A percentile compares a stretch with the other conserved stretches of the same genome.
Evolutionary conservation across 2,888 invertebrate genomes (phyloP).

Genomic region (Stenoptilia bipunctidactyla): DNA sequence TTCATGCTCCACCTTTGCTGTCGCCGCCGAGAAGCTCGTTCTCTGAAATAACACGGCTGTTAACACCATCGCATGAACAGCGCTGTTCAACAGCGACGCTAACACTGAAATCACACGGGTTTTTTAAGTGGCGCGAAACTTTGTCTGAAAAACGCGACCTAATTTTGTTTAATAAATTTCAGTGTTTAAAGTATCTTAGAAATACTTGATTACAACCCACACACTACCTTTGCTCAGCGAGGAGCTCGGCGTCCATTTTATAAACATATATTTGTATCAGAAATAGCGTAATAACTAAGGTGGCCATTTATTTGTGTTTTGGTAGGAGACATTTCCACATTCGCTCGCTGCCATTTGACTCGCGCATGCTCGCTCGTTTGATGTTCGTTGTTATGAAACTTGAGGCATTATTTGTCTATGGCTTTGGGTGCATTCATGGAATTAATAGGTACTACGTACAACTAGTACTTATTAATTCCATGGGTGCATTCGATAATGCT

Average conservation of each 20-base stretch:
- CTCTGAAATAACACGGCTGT: constrained; percentile 39
- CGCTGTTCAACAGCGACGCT: no score
- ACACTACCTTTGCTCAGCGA: constrained; percentile 38
- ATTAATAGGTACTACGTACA: no score
- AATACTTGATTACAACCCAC: constrained; percentile 4
- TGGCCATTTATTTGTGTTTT: constrained; percentile 70
- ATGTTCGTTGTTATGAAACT: constrained; percentile 3
- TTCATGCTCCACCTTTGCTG: constrained; percentile 59
- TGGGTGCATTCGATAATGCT: no score
- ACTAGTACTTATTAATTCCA: no score
- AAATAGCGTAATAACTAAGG: constrained; percentile 62
- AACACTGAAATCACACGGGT: constrained; percentile 21
- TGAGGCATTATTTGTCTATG: no score
- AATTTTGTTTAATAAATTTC: constrained; percentile 30
- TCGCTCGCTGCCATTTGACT: constrained; percentile 41
- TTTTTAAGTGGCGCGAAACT: constrained; percentile 54
- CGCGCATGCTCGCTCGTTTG: constrained; percentile 24
- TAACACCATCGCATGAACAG: constrained; percentile 46
- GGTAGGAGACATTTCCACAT: constrained; percentile 41
- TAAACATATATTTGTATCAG: constrained; percentile 46
- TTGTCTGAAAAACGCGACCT: constrained; percentile 37
- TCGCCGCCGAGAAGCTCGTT: constrained; percentile 33
- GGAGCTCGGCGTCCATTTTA: constrained; percentile 61
- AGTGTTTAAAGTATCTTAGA: neutral
- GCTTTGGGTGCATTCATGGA: no score